These are phyloP conservation scores for Tiaroga cobitis DNA, from an alignment of 2,797 vertebrate species.

Conservation along the genomic window DNA sequence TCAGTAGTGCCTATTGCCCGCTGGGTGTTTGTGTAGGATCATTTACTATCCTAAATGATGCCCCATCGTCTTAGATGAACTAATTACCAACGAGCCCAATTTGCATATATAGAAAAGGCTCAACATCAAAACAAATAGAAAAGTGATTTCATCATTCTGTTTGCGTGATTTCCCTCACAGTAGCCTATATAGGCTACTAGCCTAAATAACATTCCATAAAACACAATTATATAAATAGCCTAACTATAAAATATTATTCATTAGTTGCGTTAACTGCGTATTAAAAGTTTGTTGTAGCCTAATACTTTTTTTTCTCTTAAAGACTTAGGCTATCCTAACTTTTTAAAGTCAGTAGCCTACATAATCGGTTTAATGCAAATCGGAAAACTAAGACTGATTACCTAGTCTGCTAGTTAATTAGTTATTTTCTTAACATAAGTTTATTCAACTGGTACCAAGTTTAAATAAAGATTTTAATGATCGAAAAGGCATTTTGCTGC, in stretches of 20 bases:
- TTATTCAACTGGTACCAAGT: neutral
- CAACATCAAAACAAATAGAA: constrained; percentile 36
- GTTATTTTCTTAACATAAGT: neutral
- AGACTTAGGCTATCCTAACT: neutral
- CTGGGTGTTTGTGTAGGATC: constrained; percentile 66
- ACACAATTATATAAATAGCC: neutral
- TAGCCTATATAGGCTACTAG: neutral
- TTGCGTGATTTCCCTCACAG: neutral
- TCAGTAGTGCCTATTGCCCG: constrained; percentile 56
- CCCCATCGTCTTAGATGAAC: constrained; percentile 77
- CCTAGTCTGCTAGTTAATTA: neutral
- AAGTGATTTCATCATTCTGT: constrained; percentile 48
- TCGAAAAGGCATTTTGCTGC: neutral
- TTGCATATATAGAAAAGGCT: constrained; percentile 63
- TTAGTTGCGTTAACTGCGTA: neutral
- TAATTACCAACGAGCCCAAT: constrained; percentile 72
- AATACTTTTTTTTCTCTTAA: neutral
- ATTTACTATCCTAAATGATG: constrained; percentile 61
- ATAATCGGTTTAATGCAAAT: neutral
- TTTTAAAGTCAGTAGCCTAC: neutral
- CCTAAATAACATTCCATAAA: neutral
- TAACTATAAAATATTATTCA: neutral
- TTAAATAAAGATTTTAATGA: neutral
- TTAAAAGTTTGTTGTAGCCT: too few relatives aligned
- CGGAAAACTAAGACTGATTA: neutral